phyloP scores from a whole-genome alignment of 2,888 invertebrate genomes.

The Oxyteleia sp. region DNA sequence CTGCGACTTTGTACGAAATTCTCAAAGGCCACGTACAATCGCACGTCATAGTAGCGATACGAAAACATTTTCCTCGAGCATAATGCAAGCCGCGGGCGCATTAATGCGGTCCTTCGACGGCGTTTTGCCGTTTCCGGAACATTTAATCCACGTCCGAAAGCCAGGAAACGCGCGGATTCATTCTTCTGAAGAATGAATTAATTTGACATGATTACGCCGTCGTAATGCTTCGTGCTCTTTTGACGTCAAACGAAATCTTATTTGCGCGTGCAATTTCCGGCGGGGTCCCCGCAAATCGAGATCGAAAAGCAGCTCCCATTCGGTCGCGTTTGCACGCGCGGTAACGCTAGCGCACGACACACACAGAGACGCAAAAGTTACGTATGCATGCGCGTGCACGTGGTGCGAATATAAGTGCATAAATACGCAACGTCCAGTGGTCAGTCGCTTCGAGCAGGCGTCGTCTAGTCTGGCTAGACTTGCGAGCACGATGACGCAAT shows the following conservation, averaged over 20 bases:
- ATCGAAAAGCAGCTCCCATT: conserved; percentile 34
- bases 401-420: conserved; percentile 61
- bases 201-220: conserved; percentile 59
- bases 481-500: conserved; percentile 80
- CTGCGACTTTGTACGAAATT: conserved; percentile 36
- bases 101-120: conserved; percentile 50
- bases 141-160: conserved; percentile 53
- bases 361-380: too few species aligned
- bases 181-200: conserved; percentile 56
- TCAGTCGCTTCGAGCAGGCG: conserved; percentile 81
- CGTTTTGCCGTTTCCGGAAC: conserved; percentile 61
- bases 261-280: conserved; percentile 63
- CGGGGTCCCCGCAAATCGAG: conserved; percentile 47
- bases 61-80: conserved; percentile 51
- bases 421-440: conserved; percentile 73
- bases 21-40: conserved; percentile 47
- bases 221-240: conserved; percentile 53
- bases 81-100: conserved; percentile 51
- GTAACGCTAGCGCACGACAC: neutral
- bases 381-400: conserved; percentile 23
- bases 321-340: conserved; percentile 7
- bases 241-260: conserved; percentile 58
- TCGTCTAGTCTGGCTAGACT: conserved; percentile 83
- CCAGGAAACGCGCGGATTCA: conserved; percentile 38
- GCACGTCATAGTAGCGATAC: conserved; percentile 43